A percentile compares a stretch with the other conserved stretches of the same genome.
phyloP scores from a whole-genome alignment of 2,888 invertebrate genomes.

The Xylophagus ater region DNA sequence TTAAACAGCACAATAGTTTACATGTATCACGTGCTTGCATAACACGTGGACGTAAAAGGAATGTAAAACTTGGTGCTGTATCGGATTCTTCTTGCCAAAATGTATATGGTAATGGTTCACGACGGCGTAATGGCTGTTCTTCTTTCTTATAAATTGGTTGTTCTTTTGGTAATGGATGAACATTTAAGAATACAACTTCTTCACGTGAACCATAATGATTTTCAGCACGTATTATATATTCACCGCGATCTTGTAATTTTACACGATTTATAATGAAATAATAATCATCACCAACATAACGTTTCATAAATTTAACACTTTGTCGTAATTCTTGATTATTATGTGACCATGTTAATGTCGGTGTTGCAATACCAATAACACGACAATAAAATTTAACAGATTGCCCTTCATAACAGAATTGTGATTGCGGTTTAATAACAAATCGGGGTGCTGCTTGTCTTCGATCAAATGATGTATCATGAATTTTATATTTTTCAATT shows the following conservation, averaged over 20 bases:
- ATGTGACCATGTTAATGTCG: conserved; percentile 91
- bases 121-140: conserved; percentile 58
- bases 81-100: conserved; percentile 90
- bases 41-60: conserved; percentile 95
- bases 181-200: conserved; percentile 93
- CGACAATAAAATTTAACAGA: conserved; percentile 95
- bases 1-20: conserved; percentile 93
- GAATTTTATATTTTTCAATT: conserved; percentile 92
- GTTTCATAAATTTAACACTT: conserved; percentile 98
- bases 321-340: conserved; percentile 88
- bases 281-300: conserved; percentile 91
- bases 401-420: conserved; percentile 94
- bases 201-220: conserved; percentile 93
- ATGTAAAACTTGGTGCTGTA: conserved; percentile 92
- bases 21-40: conserved; percentile 95
- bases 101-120: conserved; percentile 73
- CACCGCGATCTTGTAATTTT: conserved; percentile 90
- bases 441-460: conserved; percentile 97
- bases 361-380: conserved; percentile 87
- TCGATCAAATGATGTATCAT: conserved; percentile 92
- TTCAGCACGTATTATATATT: conserved; percentile 92
- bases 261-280: conserved; percentile 96
- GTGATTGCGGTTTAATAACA: conserved; percentile 91
- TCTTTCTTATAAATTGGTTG: conserved; percentile 47
- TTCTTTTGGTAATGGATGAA: conserved; percentile 56